These are phyloP conservation scores for Hoplostethus mediterraneus DNA, from an alignment of 2,797 vertebrate species.

Conservation along the genomic window DNA sequence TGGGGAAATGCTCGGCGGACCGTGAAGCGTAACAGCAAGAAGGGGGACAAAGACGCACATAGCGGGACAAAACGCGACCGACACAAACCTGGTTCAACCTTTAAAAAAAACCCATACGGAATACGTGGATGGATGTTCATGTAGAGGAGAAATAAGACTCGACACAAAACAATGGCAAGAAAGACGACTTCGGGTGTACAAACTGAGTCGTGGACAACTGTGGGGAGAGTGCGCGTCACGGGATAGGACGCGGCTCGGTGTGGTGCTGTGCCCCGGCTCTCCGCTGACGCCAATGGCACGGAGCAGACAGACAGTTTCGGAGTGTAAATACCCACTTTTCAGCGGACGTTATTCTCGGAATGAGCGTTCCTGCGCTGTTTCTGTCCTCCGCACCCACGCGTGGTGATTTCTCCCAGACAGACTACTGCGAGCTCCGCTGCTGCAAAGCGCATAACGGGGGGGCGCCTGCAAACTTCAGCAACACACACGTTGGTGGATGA, in stretches of 20 bases:
- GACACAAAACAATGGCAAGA: conserved; percentile 23
- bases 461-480: not conserved
- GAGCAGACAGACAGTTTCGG: conserved; percentile 4
- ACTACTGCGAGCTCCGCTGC: conserved; percentile 29
- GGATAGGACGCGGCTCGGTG: conserved; percentile 40
- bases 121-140: conserved; percentile 29
- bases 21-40: conserved; percentile 83
- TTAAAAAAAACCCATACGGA: not conserved
- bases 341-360: conserved; percentile 40
- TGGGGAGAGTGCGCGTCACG: conserved; percentile 44
- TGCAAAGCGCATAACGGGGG: conserved; percentile 21
- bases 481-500: conserved; percentile 11
- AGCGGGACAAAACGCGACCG: conserved; percentile 65
- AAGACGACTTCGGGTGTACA: conserved; percentile 33
- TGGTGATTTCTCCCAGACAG: conserved; percentile 37
- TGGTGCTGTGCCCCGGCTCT: not conserved
- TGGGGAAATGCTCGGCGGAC: conserved; percentile 79
- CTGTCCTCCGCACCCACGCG: conserved; percentile 43
- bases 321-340: conserved; percentile 2
- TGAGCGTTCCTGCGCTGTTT: conserved; percentile 18
- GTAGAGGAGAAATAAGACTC: not conserved
- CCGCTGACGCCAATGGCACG: conserved; percentile 4
- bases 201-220: conserved; percentile 36
- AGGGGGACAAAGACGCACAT: conserved; percentile 79
- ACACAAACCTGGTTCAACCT: conserved; percentile 33